phyloP scores from a whole-genome alignment of 2,888 invertebrate genomes.

The Alitta virens region DNA sequence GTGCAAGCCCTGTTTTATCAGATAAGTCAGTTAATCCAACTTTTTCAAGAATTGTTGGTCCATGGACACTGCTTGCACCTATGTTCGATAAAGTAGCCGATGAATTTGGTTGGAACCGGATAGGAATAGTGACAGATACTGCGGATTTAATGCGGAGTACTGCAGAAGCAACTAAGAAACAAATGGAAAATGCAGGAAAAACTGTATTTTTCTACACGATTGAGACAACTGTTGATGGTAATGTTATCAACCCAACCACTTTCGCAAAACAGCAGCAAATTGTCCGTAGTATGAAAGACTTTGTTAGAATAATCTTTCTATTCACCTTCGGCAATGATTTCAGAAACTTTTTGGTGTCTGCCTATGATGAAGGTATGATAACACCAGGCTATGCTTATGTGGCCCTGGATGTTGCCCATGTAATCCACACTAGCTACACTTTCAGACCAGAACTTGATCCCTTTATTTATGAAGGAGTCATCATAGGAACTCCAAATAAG shows the following conservation, averaged over 20 bases:
- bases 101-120: neutral
- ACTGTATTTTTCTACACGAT: neutral
- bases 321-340: neutral
- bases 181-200: slow-evolving; percentile 1
- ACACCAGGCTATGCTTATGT: neutral
- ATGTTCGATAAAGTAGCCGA: slow-evolving; percentile 5
- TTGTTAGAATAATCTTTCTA: neutral
- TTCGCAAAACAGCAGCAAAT: neutral
- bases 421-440: neutral
- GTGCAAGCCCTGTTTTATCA: neutral
- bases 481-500: neutral
- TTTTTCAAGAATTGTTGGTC: slow-evolving; percentile 6
- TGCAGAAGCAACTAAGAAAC: neutral
- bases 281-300: neutral
- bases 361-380: neutral
- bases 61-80: slow-evolving; percentile 3
- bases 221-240: neutral
- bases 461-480: neutral
- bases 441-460: neutral
- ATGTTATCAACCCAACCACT: neutral
- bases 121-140: slow-evolving; percentile 1
- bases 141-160: neutral
- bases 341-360: neutral
- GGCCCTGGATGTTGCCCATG: neutral
- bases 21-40: slow-evolving; percentile 8